Conservation (phyloP, 2,888 invertebrate genomes). For the Microctonus brassicae region DNA sequence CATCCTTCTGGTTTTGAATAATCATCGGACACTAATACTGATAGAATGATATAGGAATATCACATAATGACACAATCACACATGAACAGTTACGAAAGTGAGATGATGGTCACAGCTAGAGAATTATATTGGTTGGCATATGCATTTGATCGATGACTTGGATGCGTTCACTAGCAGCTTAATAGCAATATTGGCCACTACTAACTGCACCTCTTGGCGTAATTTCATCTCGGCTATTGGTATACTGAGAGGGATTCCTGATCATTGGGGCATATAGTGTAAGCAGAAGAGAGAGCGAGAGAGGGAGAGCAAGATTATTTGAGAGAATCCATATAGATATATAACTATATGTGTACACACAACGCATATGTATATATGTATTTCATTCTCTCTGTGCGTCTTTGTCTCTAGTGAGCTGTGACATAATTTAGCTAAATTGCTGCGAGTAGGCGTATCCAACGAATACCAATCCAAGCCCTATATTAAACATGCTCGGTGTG, state of each 20-base stretch:
- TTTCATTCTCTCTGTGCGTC: background rate
- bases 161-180: constrained; percentile 46
- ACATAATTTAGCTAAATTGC: constrained; percentile 51
- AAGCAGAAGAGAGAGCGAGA: background rate
- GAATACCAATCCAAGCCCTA: constrained; percentile 45
- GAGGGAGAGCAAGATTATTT: constrained; percentile 16
- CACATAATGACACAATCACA: background rate
- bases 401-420: constrained; percentile 33
- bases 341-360: too few species aligned
- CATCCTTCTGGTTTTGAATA: background rate
- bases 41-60: background rate
- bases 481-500: constrained; percentile 46
- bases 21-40: background rate
- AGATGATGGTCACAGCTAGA: background rate
- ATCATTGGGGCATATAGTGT: constrained; percentile 30
- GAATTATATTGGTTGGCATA: constrained; percentile 22
- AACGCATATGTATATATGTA: background rate
- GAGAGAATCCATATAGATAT: constrained; percentile 16
- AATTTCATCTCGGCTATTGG: constrained; percentile 46
- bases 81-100: constrained; percentile 4
- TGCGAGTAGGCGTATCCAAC: constrained; percentile 43
- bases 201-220: constrained; percentile 50
- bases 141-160: constrained; percentile 44
- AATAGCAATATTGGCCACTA: constrained; percentile 59
- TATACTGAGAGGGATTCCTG: constrained; percentile 42